Base-by-base conservation (phyloP, 2,113 vertebrate genomes). In the Osmerus mordax region DNA sequence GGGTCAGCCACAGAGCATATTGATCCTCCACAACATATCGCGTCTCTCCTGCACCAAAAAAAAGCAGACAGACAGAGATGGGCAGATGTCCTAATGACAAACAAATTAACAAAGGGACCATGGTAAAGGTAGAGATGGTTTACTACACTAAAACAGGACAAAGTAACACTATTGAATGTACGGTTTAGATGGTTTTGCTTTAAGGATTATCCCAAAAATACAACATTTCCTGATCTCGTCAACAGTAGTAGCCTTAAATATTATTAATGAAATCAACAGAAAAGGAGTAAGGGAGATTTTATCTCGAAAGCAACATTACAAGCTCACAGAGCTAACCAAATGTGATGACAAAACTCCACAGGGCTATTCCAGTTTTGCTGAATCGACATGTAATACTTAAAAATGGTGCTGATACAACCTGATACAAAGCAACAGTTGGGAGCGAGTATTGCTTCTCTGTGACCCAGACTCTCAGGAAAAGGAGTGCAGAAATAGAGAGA, bases 391-490 rank as follows among this genome's bases (percentile, higher is more conserved):
- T 80, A 76, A 78, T 71, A 66, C 77, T 83, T 86, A 89, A 76
- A 70, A 86, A 89, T 83, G 78, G 73, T 41, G 68, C 80, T 86
- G 36, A 87, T 83, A 85, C 88, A 88, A 84, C 70, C 18, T 77
- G 65, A 87, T 71, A 80, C 81, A 83, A 80, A 77, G 80, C 52
- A 76, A 61, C 70, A 65, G 74, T 69, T 54, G 72, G 83, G 79
- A 80, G 77, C 41, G 5, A 4, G 61, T 64, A 4, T 56, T 2
- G 72, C 71, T 78, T 78, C 52, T 65, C 66, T 77, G 80, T 83
- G 78, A 72, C 71, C 23, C 41, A 21, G 18, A 63, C 68, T 53
- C 81, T 78, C 74, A 84, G 69, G 65, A 74, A 80, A 79, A 81
- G 78, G 69, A 52, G 53, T 36, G 7, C 6, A 7, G 36, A 41